Evolutionary conservation across 2,888 invertebrate species (phyloP), one percentile per base, ranked within the genome.

Genomic region (Neoscelio sp.): DNA sequence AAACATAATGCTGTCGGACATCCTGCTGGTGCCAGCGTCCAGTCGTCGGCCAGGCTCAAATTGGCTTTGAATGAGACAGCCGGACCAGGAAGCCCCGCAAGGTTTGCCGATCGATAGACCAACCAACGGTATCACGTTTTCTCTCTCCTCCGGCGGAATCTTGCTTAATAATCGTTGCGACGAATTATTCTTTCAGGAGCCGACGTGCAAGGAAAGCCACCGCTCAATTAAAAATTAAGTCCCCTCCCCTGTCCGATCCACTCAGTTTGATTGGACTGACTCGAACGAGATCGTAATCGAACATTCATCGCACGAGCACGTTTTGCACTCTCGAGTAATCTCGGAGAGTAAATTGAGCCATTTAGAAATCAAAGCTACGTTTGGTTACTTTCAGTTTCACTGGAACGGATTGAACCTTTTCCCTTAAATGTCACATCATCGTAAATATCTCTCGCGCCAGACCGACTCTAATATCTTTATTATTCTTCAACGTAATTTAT

Each of bases 401-500:
- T n/a, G n/a, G n/a, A n/a, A n/a, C n/a, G n/a, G n/a, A n/a, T n/a
- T n/a, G n/a, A 38, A 38, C 5, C 1, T 38, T 38, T 38, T 5
- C 35, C 13, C 3, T n/a, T n/a, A n/a, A n/a, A n/a, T n/a, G n/a
- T n/a, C n/a, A n/a, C n/a, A n/a, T n/a, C n/a, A n/a, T n/a, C n/a
- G n/a, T n/a, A n/a, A n/a, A n/a, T n/a, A n/a, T n/a, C n/a, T n/a
- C n/a, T n/a, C n/a, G n/a, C n/a, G n/a, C n/a, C n/a, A n/a, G n/a
- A n/a, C n/a, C n/a, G n/a, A n/a, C n/a, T n/a, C n/a, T n/a, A n/a
- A n/a, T n/a, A n/a, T n/a, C n/a, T n/a, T n/a, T n/a, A n/a, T n/a
- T n/a, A n/a, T n/a, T n/a, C n/a, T n/a, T n/a, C 35, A 23, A n/a
- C 35, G 28, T 73, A 46, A 73, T 73, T 64, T 17, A 73, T 64